Base-by-base conservation (phyloP, 2,797 vertebrate species). In the Pelobates cultripes region DNA sequence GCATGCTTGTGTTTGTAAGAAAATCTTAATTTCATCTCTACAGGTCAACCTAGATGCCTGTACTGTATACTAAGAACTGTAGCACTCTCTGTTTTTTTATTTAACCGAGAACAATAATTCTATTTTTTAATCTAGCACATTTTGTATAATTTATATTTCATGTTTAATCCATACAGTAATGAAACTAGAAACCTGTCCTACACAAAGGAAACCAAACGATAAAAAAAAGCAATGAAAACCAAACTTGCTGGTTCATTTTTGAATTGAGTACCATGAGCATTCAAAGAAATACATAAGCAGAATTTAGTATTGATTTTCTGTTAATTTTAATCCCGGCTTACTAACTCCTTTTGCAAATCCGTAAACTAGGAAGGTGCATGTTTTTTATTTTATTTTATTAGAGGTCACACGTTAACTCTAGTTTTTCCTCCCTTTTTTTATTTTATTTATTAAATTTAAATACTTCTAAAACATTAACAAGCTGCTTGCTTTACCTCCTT, bases 401-500 rank as follows among this genome's bases (percentile, higher is more conserved):
- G 88, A 88, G 86, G 82, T 51, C 14, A 86, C 86, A 87, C 91
- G 61, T 64, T 94, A 94, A 91, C 92, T 73, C 45, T 71, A 75
- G 14, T 73, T 72, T 79, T 60, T 41, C 87, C 55, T 28, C 86
- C 86, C 76, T 76, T 3, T 51, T 10, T 51, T 51, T 3, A 64
- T 80, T 78, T 86, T 89, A 14, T 79, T 86, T 51, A 10, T 51
- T 5, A 1, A 28, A 86, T 83, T 47, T 43, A 84, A 86, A 82
- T 81, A 87, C 15, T 44, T 89, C 90, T 92, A 90, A 87, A 95
- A 95, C 95, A 95, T 94, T 91, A 87, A 95, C 94, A 96, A 90
- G 91, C 96, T 93, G 95, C 95, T 94, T 93, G 96, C 96, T 96
- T 95, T 96, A 94, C 95, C 91, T 95, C 93, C 61, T 95, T 96